phyloP scores from a whole-genome alignment of 1,140 invertebrate species.

The Caenorhabditis latens region DNA sequence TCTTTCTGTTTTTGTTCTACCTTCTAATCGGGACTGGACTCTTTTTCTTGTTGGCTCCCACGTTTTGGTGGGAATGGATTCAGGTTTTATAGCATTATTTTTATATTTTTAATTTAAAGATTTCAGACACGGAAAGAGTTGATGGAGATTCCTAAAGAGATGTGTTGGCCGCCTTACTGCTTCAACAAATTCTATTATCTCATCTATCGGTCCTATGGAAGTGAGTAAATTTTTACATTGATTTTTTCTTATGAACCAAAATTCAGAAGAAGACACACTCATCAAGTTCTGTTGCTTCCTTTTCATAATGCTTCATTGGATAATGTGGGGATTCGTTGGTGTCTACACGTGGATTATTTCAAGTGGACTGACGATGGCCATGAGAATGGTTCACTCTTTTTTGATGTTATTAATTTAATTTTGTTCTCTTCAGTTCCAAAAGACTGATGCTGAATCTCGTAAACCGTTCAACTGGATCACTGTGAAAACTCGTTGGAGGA shows the following conservation, averaged over 20 bases:
- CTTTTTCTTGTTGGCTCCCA: slow-evolving; percentile 10
- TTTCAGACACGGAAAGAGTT: slow-evolving; percentile 14
- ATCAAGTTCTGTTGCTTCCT: slow-evolving; percentile 5
- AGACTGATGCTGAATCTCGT: slow-evolving; percentile 4
- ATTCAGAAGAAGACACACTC: neutral
- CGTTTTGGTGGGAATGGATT: slow-evolving; percentile 29
- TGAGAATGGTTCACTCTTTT: slow-evolving; percentile 1
- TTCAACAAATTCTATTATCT: slow-evolving; percentile 10
- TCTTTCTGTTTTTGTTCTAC: slow-evolving; percentile 24
- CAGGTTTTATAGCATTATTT: neutral
- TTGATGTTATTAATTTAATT: neutral
- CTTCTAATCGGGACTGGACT: slow-evolving; percentile 12
- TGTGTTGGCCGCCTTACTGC: slow-evolving; percentile 12
- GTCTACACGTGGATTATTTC: slow-evolving; percentile 10
- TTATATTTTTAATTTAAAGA: neutral
- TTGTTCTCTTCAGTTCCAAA: neutral
- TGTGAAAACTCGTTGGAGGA: slow-evolving; percentile 15
- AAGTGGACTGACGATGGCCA: slow-evolving; percentile 17
- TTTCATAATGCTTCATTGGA: slow-evolving; percentile 22
- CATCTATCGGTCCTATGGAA: neutral
- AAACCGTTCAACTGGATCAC: slow-evolving; percentile 30
- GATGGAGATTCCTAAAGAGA: neutral
- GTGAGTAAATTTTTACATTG: neutral
- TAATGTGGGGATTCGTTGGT: slow-evolving; percentile 42
- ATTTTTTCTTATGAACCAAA: neutral